These are phyloP conservation scores for Globodera rostochiensis DNA, from an alignment of 1,140 invertebrate genomes.

Conservation along the genomic window DNA sequence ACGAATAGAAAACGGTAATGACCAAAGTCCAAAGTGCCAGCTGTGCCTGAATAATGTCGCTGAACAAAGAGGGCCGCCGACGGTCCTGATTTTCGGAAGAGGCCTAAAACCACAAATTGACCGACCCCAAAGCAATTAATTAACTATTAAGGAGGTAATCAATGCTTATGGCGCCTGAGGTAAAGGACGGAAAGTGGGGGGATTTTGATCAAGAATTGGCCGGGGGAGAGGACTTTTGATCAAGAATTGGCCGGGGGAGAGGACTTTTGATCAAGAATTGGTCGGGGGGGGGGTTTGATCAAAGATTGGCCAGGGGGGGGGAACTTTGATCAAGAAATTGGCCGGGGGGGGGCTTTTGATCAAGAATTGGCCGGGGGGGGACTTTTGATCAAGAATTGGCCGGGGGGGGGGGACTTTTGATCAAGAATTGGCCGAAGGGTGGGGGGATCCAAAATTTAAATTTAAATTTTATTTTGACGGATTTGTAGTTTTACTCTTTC, in stretches of 20 bases:
- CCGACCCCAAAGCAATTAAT: too few species aligned
- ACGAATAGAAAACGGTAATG: slow-evolving; percentile 44
- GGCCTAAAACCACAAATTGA: slow-evolving; percentile 38
- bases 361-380: too few species aligned
- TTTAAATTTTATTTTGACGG: too few species aligned
- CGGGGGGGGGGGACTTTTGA: background rate
- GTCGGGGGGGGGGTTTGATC: background rate
- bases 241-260: background rate
- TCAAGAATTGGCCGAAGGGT: background rate
- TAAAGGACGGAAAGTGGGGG: background rate
- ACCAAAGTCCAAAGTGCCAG: slow-evolving; percentile 53
- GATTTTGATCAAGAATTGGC: too few species aligned
- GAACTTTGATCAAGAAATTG: too few species aligned
- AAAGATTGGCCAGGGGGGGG: too few species aligned
- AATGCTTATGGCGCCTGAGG: background rate
- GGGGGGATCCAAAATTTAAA: too few species aligned
- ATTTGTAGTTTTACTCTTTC: too few species aligned
- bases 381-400: background rate
- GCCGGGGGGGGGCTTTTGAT: too few species aligned
- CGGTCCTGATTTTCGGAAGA: slow-evolving; percentile 48
- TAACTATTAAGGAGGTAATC: background rate
- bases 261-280: background rate
- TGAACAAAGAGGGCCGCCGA: slow-evolving; percentile 40
- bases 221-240: too few species aligned
- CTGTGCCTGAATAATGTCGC: slow-evolving; percentile 53